Evolutionary conservation across 2,797 vertebrate genomes (phyloP), one percentile per base, ranked within the genome.

Genomic region (Hydrocynus forskahlii): DNA sequence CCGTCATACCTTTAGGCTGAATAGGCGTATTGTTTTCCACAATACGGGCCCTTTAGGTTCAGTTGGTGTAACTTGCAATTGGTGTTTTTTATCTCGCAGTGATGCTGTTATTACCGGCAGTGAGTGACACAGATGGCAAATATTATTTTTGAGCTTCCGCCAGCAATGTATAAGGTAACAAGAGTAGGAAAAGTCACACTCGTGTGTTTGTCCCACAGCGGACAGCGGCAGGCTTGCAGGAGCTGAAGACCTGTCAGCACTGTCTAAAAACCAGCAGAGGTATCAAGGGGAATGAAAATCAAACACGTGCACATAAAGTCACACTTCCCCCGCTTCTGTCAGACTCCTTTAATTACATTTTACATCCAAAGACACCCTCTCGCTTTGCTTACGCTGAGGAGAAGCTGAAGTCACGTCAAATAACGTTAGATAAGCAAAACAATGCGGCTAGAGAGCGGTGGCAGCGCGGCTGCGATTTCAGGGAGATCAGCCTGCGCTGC

Each of bases 261-360:
- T 50, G n/a, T 71, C 45, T 71, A 21, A 70, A 70, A 7, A 52
- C 21, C 48, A 16, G 68, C 10, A 71, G 68, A 71, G 48, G 23
- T 71, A 52, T 29, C 86, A 89, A 88, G 84, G 76, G 55, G 79
- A 75, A 66, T 77, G 62, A 81, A 88, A 88, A 88, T 25, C 48
- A 60, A n/a, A 63, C 62, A 80, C 54, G 68, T 72, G 76, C 75
- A 21, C 59, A 55, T 13, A 72, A 81, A 90, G 86, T 90, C 83
- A 85, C 73, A 86, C 0, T n/a, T 64, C 38, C 29, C 12, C 29
- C 9, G 8, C 59, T 76, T 45, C 76, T 78, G 71, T 83, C 78
- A 84, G 67, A 16, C 55, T 59, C 78, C 64, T 84, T 84, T 84
- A 85, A 85, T 83, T 85, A 71, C 62, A 82, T 67, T 80, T 62